These are phyloP conservation scores for Euplagia quadripunctaria DNA, from an alignment of 2,888 invertebrate species.

Conservation along the genomic window DNA sequence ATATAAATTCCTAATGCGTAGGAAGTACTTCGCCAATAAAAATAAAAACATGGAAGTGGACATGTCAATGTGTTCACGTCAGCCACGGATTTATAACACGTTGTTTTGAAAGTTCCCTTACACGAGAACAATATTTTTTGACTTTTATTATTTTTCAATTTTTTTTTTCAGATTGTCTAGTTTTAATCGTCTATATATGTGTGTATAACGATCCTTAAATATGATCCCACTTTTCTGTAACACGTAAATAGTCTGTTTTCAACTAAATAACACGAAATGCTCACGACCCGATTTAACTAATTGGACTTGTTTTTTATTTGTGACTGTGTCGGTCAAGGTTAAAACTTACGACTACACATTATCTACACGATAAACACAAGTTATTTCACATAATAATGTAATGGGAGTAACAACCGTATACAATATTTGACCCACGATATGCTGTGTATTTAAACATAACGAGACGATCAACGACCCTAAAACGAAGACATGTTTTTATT, in stretches of 20 bases:
- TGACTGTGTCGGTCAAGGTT: conserved; percentile 3
- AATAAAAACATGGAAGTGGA: no score
- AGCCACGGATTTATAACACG: no score
- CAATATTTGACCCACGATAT: conserved; percentile 7
- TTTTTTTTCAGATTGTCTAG: no score
- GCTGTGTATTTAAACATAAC: not conserved
- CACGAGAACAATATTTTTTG: no score
- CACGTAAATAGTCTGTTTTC: not conserved
- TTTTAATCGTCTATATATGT: no score
- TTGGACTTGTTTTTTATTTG: not conserved
- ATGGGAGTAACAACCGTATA: not conserved
- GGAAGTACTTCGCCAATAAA: no score
- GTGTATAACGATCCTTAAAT: no score
- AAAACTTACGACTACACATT: conserved; percentile 4
- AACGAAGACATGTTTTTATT: not conserved
- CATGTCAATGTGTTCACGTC: no score
- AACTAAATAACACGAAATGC: not conserved
- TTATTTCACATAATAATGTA: conserved; percentile 2
- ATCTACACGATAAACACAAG: not conserved
- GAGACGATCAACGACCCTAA: not conserved
- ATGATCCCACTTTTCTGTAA: no score
- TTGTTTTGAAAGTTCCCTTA: no score
- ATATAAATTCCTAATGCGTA: no score
- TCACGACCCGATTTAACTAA: not conserved
- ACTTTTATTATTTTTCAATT: no score